Evolutionary conservation across 2,797 vertebrate genomes (phyloP), one percentile per base, ranked within the genome.

Genomic region (Catostomus latipinnis): DNA sequence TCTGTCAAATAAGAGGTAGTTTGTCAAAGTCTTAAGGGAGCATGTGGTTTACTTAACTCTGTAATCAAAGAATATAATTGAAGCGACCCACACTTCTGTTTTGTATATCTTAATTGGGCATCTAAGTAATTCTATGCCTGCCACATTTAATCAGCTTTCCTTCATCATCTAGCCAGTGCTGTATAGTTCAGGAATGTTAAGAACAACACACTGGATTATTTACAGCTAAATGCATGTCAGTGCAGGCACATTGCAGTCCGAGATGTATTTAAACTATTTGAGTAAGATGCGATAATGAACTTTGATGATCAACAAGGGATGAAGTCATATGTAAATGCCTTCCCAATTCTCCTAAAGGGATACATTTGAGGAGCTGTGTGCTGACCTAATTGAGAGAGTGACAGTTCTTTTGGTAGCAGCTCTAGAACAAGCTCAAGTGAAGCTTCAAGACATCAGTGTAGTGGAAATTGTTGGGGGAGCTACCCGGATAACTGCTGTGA

Each of bases 391-490:
- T 6, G 92, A 93, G 65, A 92, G 92, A 83, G 88, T 94, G 80
- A 92, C 92, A 18, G 1, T 79, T 43, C 93, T 93, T 12, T 88
- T 95, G 45, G 76, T 83, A 77, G 90, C 87, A 0, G 56, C 94
- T 83, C 89, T 95, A 90, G 91, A 94, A 71, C 92, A 95, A 84
- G 92, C 89, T 9, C 86, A 90, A 5, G 85, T 95, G 62, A 89
- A 82, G 84, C 84, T 88, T 34, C 93, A 93, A 80, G 92, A 95
- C 75, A 83, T 95, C 70, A 90, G 88, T 82, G 90, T 92, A n/a
- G 89, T 95, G 22, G 94, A 95, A 87, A 92, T 95, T 67, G 90
- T 95, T 68, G 93, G 92, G 71, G 95, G 94, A n/a, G 89, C 93
- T 45, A 95, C 93, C 0, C 90, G 93, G 63, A 93, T 95, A 80